These are phyloP conservation scores for Lochmaea crataegi DNA, from an alignment of 2,888 invertebrate genomes.

Conservation along the genomic window DNA sequence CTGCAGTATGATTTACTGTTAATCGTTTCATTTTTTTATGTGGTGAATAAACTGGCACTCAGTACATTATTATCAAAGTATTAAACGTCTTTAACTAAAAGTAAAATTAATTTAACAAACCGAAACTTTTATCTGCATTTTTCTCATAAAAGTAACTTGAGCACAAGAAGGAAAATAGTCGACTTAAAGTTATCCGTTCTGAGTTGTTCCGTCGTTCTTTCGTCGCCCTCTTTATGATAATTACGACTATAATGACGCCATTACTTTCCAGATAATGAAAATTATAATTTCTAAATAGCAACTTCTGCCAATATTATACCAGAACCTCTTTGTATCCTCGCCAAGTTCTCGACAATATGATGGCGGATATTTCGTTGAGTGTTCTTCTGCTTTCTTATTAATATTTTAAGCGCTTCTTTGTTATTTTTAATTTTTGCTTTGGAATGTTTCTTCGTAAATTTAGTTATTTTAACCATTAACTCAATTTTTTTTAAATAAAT, in stretches of 20 bases:
- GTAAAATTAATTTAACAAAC: constrained; percentile 5
- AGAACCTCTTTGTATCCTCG: constrained; percentile 43
- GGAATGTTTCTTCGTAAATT: constrained; percentile 2
- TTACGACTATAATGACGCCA: constrained; percentile 59
- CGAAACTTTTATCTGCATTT: constrained; percentile 10
- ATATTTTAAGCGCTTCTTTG: constrained; percentile 34
- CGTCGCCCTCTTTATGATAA: constrained; percentile 55
- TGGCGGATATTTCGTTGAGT: constrained; percentile 37
- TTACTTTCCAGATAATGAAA: constrained; percentile 60
- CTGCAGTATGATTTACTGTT: not conserved
- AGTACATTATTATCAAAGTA: not conserved
- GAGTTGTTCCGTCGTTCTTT: constrained; percentile 37
- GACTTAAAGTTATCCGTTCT: constrained; percentile 49
- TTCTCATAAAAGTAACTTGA: constrained; percentile 17
- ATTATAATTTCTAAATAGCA: constrained; percentile 57
- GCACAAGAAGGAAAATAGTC: constrained; percentile 46
- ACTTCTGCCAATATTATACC: constrained; percentile 47
- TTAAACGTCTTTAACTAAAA: not conserved
- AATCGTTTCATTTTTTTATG: not conserved
- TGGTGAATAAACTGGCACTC: not conserved
- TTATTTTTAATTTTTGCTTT: constrained; percentile 32
- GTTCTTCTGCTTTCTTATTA: constrained; percentile 29
- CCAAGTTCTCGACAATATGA: constrained; percentile 43
- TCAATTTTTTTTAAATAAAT: not conserved
- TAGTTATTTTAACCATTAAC: constrained; percentile 17